A percentile compares a stretch with the other conserved stretches of the same genome.
phyloP scores from a whole-genome alignment of 2,888 invertebrate species.

The Petrolisthes manimaculis region DNA sequence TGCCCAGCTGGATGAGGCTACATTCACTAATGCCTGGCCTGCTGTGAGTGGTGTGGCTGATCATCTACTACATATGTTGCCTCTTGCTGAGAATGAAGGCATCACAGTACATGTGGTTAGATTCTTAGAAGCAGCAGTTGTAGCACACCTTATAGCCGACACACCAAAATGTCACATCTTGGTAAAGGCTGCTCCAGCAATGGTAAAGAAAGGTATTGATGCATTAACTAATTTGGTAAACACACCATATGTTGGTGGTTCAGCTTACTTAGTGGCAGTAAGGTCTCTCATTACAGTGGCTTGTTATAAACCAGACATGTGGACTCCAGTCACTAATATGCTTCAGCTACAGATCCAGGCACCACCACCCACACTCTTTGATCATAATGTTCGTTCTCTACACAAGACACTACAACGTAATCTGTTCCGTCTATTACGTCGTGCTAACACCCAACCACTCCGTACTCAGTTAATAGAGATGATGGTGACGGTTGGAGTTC shows the following conservation, averaged over 20 bases:
- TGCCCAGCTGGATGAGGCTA: slow-evolving; percentile 55
- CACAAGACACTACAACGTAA: slow-evolving; percentile 63
- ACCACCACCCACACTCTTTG: slow-evolving; percentile 64
- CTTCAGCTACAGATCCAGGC: slow-evolving; percentile 54
- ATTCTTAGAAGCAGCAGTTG: slow-evolving; percentile 63
- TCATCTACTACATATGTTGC: slow-evolving; percentile 47
- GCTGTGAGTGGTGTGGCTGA: slow-evolving; percentile 55
- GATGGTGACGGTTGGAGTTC: slow-evolving; percentile 65
- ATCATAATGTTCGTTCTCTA: slow-evolving; percentile 64
- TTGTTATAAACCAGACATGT: slow-evolving; percentile 59
- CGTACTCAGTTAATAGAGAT: slow-evolving; percentile 55
- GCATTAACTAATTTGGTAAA: slow-evolving; percentile 45
- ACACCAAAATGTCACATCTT: slow-evolving; percentile 38
- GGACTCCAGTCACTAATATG: slow-evolving; percentile 53
- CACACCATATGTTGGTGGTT: slow-evolving; percentile 64
- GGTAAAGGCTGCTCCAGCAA: slow-evolving; percentile 14
- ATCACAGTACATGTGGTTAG: slow-evolving; percentile 56
- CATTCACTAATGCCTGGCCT: slow-evolving; percentile 48
- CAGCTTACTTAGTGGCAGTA: slow-evolving; percentile 59
- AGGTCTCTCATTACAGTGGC: slow-evolving; percentile 61
- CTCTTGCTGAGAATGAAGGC: slow-evolving; percentile 58
- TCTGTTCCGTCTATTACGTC: slow-evolving; percentile 59
- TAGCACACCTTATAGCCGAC: slow-evolving; percentile 57
- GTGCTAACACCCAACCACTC: slow-evolving; percentile 32
- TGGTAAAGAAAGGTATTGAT: slow-evolving; percentile 46